Conservation (phyloP, 1,140 invertebrate genomes). For the Trachymyrmex septentrionalis region DNA sequence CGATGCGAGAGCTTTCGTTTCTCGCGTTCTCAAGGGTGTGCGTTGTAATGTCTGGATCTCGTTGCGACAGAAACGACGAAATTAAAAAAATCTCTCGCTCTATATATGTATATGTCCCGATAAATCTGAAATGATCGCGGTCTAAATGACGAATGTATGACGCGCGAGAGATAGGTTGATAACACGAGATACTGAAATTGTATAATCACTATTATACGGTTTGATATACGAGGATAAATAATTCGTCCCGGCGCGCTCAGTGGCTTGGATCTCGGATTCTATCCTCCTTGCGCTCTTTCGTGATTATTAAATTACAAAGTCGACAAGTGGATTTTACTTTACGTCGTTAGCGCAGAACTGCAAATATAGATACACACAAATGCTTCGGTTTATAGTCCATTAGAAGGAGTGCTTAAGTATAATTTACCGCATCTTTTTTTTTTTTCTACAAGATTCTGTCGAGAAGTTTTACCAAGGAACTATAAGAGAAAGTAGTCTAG, state of each 20-base stretch:
- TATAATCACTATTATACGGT: constrained; percentile 7
- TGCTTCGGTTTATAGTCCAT: constrained; percentile 58
- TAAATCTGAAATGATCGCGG: not conserved
- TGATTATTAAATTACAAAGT: constrained; percentile 64
- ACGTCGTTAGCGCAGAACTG: constrained; percentile 49
- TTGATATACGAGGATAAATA: constrained; percentile 37
- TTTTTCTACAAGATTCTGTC: constrained; percentile 59
- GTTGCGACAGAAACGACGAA: not conserved
- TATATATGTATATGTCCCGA: not conserved
- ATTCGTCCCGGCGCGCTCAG: constrained; percentile 18
- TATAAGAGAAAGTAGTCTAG: constrained; percentile 61
- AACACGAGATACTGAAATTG: not conserved
- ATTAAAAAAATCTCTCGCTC: not conserved
- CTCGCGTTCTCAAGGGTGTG: constrained; percentile 19
- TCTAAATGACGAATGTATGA: not conserved
- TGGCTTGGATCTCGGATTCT: constrained; percentile 37
- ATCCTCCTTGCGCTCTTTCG: constrained; percentile 42
- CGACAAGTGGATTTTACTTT: constrained; percentile 63
- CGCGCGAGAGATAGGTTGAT: not conserved
- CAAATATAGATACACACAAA: constrained; percentile 54
- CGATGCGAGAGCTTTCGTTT: constrained; percentile 23
- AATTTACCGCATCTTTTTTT: constrained; percentile 58
- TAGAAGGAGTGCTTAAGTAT: constrained; percentile 62
- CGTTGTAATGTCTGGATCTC: not conserved
- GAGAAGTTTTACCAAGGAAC: constrained; percentile 64